Base-by-base conservation (phyloP, 2,113 vertebrate species). In the Protobothrops flavoviridis region DNA sequence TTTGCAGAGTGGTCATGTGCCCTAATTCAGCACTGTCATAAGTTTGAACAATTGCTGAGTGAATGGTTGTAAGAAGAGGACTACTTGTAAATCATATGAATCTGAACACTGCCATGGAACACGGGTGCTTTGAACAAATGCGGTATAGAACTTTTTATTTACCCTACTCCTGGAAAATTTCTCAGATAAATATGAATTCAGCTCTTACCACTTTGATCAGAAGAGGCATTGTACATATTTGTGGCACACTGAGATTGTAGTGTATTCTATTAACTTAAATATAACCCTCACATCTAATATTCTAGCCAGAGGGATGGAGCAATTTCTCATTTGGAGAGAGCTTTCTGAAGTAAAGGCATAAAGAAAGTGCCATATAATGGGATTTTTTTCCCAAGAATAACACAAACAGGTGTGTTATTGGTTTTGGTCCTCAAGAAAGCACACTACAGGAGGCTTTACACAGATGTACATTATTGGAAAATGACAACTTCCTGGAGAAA, bases 391-490 rank as follows among this genome's bases (percentile, higher is more conserved):
- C 3, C 20, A 93, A 45, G 13, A 55, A 26, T 85, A 17, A 64
- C 87, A 56, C 11, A 2, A 45, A 23, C 90, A 55, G 29, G 90
- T 86, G 11, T 48, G 26, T 91, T 93, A 92, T 91, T 8, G 57
- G 56, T 55, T 90, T 24, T 90, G 88, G 33, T 29, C 50, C 92
- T 90, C 86, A 12, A 50, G 59, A 21, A 93, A 88, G 17, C 6
- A n/a, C 59, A 87, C 17, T 43, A 55, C 21, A 91, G 59, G 33
- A 86, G 56, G 26, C 59, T 93, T 87, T 48, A 52, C 87, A 89
- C 43, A 81, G 48, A 89, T 39, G 59, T 33, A 53, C 45, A 69
- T 88, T 92, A 88, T 92, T 69, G 91, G 45, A 55, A 89, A 89
- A 92, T 89, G 61, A 64, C 74, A 26, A 59, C 13, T 87, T 52